phyloP scores from a whole-genome alignment of 2,888 invertebrate species.

The Clunio marinus region DNA sequence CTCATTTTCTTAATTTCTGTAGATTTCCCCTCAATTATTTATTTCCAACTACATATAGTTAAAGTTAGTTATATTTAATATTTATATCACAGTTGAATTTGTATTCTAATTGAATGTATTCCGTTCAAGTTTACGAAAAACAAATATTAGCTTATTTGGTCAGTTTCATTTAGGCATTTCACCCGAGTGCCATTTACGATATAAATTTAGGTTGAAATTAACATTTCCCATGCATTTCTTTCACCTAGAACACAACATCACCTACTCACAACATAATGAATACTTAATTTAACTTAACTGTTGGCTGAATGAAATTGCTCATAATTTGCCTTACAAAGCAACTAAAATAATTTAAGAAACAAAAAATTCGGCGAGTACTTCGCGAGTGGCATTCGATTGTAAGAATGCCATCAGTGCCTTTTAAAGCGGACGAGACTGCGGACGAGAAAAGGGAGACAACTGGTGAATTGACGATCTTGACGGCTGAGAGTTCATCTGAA shows the following conservation, averaged over 20 bases:
- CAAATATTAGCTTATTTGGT: too few species aligned
- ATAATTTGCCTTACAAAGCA: constrained; percentile 14
- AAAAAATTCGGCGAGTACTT: not conserved
- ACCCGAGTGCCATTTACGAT: not conserved
- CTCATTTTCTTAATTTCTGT: too few species aligned
- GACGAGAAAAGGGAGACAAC: constrained; percentile 26
- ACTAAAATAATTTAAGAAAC: not conserved
- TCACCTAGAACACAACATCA: constrained; percentile 5
- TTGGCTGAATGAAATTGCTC: not conserved
- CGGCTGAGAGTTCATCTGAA: not conserved
- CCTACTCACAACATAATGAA: not conserved
- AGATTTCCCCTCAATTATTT: too few species aligned
- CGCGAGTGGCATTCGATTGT: constrained; percentile 14
- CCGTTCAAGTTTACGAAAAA: not conserved
- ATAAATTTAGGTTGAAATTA: constrained; percentile 13
- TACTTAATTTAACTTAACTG: not conserved
- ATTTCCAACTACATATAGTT: too few species aligned
- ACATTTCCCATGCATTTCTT: constrained; percentile 11
- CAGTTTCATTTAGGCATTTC: not conserved
- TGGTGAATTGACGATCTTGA: constrained; percentile 16
- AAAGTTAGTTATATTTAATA: too few species aligned
- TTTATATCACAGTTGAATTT: too few species aligned
- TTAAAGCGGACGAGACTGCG: constrained; percentile 12
- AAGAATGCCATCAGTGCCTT: constrained; percentile 32
- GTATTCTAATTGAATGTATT: not conserved